Conservation (phyloP, 2,797 vertebrate genomes). For the Ispidina lecontei region DNA sequence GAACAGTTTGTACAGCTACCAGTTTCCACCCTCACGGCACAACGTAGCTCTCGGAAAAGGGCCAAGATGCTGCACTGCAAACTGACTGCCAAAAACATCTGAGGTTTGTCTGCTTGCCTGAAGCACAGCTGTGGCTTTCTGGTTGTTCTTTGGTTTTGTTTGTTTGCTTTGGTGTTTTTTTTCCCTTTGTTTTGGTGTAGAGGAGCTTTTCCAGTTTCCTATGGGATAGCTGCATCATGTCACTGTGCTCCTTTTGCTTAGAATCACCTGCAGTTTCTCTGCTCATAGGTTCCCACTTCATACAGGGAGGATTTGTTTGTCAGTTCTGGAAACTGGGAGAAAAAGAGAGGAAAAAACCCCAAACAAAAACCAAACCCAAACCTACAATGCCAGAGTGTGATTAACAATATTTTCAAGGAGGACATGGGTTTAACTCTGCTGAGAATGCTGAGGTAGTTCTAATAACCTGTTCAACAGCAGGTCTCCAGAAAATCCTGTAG, state of each 20-base stretch:
- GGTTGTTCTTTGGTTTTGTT: too few species aligned
- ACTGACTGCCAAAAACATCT: conserved; percentile 13
- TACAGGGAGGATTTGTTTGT: neutral
- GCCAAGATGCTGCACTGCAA: conserved; percentile 17
- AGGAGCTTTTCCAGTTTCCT: neutral
- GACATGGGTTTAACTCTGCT: neutral
- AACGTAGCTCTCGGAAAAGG: neutral
- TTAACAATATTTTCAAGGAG: neutral
- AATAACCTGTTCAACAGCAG: neutral
- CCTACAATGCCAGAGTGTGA: neutral
- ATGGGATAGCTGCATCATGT: neutral
- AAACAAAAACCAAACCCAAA: neutral
- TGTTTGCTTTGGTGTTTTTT: too few species aligned
- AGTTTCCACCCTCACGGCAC: conserved; percentile 11
- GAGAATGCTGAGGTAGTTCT: neutral
- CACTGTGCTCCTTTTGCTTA: neutral
- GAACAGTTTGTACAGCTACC: neutral
- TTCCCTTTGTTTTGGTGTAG: neutral
- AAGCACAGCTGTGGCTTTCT: conserved; percentile 6
- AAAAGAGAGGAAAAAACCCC: neutral
- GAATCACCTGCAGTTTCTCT: neutral
- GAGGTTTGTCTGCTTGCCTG: conserved; percentile 23
- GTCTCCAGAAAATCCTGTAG: neutral
- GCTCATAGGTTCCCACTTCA: neutral
- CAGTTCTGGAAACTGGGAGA: neutral